A percentile compares a stretch with the other conserved stretches of the same genome.
Conservation (phyloP, 2,888 invertebrate species). For the Melanostoma scalare region DNA sequence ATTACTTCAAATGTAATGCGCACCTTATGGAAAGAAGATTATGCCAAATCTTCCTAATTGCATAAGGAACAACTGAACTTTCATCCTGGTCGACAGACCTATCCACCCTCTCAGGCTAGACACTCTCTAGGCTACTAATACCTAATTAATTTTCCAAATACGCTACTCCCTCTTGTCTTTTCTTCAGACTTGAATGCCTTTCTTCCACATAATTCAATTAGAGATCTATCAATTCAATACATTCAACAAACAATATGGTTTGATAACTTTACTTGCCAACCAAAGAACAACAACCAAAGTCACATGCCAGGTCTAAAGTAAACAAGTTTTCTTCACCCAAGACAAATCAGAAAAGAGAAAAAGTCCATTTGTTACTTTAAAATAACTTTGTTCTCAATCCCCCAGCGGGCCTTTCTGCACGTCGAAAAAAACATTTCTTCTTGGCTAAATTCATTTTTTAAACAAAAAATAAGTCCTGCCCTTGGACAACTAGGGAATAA, state of each 20-base stretch:
- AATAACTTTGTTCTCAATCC: not conserved
- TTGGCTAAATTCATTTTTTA: not conserved
- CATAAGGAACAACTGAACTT: no score
- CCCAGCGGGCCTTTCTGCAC: no score
- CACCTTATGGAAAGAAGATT: no score
- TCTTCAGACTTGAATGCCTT: not conserved
- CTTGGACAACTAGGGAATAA: slow-evolving; percentile 48
- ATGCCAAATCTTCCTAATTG: no score
- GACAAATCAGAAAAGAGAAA: slow-evolving; percentile 35
- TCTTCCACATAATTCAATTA: slow-evolving; percentile 47
- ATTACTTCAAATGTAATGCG: no score
- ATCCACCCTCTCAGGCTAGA: no score
- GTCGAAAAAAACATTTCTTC: slow-evolving; percentile 13
- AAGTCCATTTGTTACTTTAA: not conserved
- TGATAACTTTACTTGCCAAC: slow-evolving; percentile 42
- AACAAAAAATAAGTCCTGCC: slow-evolving; percentile 31
- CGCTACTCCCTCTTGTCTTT: no score
- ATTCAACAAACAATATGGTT: slow-evolving; percentile 23
- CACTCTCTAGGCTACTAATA: no score
- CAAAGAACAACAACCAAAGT: slow-evolving; percentile 54
- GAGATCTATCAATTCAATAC: slow-evolving; percentile 31
- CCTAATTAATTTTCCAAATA: no score
- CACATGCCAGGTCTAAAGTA: slow-evolving; percentile 66
- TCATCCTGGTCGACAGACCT: no score
- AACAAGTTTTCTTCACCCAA: slow-evolving; percentile 59